Evolutionary conservation across 2,888 invertebrate genomes (phyloP), one percentile per base, ranked within the genome.

Genomic region (Cerastis rubricosa): DNA sequence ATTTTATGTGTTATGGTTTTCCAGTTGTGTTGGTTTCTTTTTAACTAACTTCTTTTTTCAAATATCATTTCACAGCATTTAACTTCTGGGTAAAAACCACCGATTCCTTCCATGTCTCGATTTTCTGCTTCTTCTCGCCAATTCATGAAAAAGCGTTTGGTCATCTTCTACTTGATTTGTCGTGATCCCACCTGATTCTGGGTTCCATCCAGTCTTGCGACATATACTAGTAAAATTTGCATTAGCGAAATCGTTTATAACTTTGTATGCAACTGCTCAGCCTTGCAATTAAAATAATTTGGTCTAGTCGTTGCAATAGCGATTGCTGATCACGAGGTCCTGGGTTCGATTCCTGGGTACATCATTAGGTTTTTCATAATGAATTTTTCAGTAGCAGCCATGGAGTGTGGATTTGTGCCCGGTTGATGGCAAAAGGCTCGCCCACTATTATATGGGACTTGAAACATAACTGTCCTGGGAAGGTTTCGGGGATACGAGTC

Each of bases 241-340:
- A 19, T 9, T 29, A 29, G 74, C 76, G 76, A 74, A 49, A 29
- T 63, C 9, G 19, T 49, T 49, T 75, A 74, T 75, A 25, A 0
- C 14, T 19, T 43, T 29, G n/a, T 8, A 29, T 76, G 47, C 22
- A 6, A 19, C 11, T 74, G 74, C 74, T 57, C 45, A 47, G 17
- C 19, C 2, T 14, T 6, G 0, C 71, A 29, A 12, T 12, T 9
- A 35, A 45, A 29, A n/a, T n/a, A n/a, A 54, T n/a, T 8, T 51
- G 35, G 35, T 35, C 35, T 35, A 35, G 1, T 35, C 2, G 35
- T 35, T 3, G 35, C n/a, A n/a, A n/a, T n/a, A n/a, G n/a, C 35
- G 35, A 35, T 35, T 35, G 35, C 35, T 35, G 35, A 35, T 35
- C 35, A 35, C 35, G 35, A 35, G 35, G 2, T 35, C 3, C 35